Conservation (phyloP, 2,113 vertebrate genomes). For the Microtus montanus region DNA sequence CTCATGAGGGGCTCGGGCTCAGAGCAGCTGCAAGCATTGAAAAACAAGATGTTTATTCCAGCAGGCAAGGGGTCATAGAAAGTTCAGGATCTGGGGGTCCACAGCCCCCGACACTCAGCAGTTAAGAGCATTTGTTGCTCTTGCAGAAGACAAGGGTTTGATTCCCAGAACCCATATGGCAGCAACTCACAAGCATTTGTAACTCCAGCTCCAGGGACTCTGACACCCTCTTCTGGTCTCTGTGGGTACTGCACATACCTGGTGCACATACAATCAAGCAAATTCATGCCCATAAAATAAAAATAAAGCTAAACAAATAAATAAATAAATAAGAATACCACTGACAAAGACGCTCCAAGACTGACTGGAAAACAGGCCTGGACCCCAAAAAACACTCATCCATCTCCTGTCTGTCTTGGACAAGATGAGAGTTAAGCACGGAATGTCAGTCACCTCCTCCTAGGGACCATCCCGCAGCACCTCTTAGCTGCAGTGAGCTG, state of each 20-base stretch:
- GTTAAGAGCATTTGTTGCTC: background rate
- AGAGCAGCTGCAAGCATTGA: too few relatives aligned
- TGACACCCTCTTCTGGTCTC: background rate
- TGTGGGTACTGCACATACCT: background rate
- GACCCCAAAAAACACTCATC: background rate
- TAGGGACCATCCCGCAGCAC: too few relatives aligned
- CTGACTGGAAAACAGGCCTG: background rate
- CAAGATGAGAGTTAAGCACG: too few relatives aligned
- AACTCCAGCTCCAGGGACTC: background rate
- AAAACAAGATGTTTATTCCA: too few relatives aligned
- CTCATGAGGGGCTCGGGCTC: too few relatives aligned
- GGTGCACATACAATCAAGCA: background rate
- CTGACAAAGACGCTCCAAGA: background rate
- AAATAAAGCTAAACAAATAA: background rate
- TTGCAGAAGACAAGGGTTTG: background rate
- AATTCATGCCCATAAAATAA: background rate
- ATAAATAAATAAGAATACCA: background rate
- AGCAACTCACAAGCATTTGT: background rate
- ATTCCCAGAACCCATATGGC: background rate
- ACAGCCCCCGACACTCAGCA: too few relatives aligned
- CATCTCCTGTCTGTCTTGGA: background rate
- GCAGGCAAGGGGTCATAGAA: background rate
- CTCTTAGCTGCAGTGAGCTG: background rate
- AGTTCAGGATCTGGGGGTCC: too few relatives aligned
- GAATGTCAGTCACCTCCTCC: background rate